These are phyloP conservation scores for Caenorhabditis briggsae DNA, from an alignment of 1,140 invertebrate genomes.

Conservation along the genomic window DNA sequence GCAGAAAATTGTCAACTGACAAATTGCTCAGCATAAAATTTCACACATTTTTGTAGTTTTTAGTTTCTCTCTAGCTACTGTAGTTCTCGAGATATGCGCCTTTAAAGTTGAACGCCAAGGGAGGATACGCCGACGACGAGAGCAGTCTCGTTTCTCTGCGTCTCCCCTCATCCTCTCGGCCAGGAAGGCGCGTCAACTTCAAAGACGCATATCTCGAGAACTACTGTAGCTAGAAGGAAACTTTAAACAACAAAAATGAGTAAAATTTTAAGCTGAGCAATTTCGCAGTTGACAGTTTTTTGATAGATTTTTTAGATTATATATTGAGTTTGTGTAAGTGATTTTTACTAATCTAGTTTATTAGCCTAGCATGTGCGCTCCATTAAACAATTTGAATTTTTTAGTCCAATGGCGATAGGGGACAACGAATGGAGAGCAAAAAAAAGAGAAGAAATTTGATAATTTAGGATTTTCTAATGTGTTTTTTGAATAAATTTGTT, in stretches of 20 bases:
- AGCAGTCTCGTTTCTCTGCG: not conserved
- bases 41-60: too few relatives aligned
- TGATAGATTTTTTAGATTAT: too few relatives aligned
- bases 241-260: not conserved
- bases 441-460: not conserved
- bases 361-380: conserved; percentile 4
- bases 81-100: too few relatives aligned
- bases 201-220: too few relatives aligned
- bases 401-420: not conserved
- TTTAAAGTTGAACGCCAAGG: too few relatives aligned
- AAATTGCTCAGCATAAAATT: too few relatives aligned
- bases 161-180: not conserved
- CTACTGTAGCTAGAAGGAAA: not conserved
- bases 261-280: not conserved
- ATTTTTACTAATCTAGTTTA: too few relatives aligned
- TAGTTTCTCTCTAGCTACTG: too few relatives aligned
- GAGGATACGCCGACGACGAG: not conserved
- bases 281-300: too few relatives aligned
- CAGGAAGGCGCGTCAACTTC: too few relatives aligned
- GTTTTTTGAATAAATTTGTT: not conserved
- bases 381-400: not conserved
- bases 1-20: too few relatives aligned
- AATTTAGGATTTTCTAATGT: not conserved
- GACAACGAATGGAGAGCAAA: not conserved
- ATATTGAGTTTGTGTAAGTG: too few relatives aligned